Percentiles rank a stretch among this genome's conserved stretches.
Evolutionary conservation across 2,113 vertebrate species (phyloP).

Genomic region (Trematomus loennbergii): DNA sequence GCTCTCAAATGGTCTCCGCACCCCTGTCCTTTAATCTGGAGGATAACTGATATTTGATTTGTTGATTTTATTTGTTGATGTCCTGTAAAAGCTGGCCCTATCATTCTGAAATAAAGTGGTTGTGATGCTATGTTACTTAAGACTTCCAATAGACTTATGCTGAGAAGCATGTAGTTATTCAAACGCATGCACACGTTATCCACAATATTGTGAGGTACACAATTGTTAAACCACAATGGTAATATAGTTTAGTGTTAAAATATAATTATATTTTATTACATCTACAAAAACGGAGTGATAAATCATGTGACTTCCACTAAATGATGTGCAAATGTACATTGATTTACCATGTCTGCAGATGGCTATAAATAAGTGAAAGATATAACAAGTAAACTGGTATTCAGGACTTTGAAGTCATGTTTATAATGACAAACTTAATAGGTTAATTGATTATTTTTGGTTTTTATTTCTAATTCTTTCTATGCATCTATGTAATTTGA

Average conservation of each 20-base stretch:
- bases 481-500: too few relatives aligned
- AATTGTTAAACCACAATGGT: not conserved
- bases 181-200: not conserved
- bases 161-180: not conserved
- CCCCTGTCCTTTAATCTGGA: not conserved
- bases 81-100: not conserved
- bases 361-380: not conserved
- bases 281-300: not conserved
- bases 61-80: not conserved
- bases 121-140: not conserved
- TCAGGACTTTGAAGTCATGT: too few relatives aligned
- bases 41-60: not conserved
- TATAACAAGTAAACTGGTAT: not conserved
- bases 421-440: too few relatives aligned
- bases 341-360: not conserved
- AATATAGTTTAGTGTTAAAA: not conserved
- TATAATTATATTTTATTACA: not conserved
- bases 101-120: not conserved
- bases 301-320: not conserved
- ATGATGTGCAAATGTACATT: not conserved
- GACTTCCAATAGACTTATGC: not conserved
- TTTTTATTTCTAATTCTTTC: too few relatives aligned
- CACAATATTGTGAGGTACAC: too few relatives aligned
- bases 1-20: fast-evolving
- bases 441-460: too few relatives aligned